These are phyloP conservation scores for Xylota segnis DNA, from an alignment of 2,888 invertebrate species.

Conservation along the genomic window DNA sequence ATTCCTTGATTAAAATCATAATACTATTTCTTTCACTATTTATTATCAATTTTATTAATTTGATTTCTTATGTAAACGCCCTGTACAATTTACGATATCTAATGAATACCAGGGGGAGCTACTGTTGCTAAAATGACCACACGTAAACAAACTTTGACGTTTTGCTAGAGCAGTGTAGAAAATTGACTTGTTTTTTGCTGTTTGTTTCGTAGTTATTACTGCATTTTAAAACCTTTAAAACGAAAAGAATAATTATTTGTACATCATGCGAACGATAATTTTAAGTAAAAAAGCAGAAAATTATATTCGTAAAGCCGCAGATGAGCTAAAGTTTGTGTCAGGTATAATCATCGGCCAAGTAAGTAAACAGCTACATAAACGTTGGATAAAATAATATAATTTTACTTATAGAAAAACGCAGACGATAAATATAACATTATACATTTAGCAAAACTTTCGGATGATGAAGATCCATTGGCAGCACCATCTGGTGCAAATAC, in stretches of 20 bases:
- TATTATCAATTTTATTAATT: no score
- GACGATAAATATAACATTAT: slow-evolving; percentile 90
- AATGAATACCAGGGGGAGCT: neutral
- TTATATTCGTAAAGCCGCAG: slow-evolving; percentile 88
- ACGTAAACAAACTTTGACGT: slow-evolving; percentile 74
- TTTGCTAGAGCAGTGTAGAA: neutral
- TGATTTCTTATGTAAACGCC: neutral
- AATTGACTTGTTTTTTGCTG: slow-evolving; percentile 9
- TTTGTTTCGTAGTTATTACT: neutral
- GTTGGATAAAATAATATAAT: slow-evolving; percentile 12
- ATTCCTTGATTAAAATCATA: no score
- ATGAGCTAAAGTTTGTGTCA: slow-evolving; percentile 87
- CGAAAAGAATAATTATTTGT: neutral
- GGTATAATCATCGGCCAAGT: slow-evolving; percentile 94
- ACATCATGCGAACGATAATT: slow-evolving; percentile 87
- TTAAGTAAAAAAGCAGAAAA: slow-evolving; percentile 89
- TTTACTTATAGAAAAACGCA: slow-evolving; percentile 84
- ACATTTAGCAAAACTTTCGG: slow-evolving; percentile 92
- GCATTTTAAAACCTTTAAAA: slow-evolving; percentile 2
- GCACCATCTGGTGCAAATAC: slow-evolving; percentile 38
- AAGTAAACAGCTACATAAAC: slow-evolving; percentile 75
- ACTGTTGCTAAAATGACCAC: slow-evolving; percentile 18
- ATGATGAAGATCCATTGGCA: slow-evolving; percentile 78
- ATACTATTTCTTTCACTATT: no score
- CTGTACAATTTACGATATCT: neutral